Evolutionary conservation across 2,113 vertebrate genomes (phyloP).

Genomic region (Chaetodon auriga): DNA sequence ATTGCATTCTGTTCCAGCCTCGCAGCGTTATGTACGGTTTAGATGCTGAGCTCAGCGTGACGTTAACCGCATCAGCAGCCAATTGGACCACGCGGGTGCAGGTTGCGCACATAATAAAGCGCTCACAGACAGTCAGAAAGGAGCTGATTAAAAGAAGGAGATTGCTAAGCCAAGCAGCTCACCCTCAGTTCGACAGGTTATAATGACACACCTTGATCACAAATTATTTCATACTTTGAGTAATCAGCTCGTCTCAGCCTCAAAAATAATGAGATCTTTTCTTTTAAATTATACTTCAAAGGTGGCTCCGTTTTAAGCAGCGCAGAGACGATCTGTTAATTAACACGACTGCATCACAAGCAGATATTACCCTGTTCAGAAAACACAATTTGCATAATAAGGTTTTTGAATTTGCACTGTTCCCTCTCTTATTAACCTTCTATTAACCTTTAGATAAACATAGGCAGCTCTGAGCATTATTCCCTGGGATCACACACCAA

Average conservation of each 20-base stretch:
- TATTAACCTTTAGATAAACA: conserved; percentile 85
- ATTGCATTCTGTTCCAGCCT: conserved; percentile 18
- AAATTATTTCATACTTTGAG: conserved; percentile 33
- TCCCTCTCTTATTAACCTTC: conserved; percentile 83
- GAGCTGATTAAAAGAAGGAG: conserved; percentile 32
- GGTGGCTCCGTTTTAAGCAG: conserved; percentile 29
- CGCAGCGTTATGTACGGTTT: background rate
- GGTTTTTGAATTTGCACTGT: conserved; percentile 71
- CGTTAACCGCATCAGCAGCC: conserved; percentile 47
- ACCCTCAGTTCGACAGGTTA: conserved; percentile 34
- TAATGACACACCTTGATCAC: conserved; percentile 56
- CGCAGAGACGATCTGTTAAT: conserved; percentile 62
- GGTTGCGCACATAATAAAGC: conserved; percentile 36
- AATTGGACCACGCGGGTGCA: conserved; percentile 43
- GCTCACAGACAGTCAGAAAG: conserved; percentile 9
- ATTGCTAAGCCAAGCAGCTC: conserved; percentile 4
- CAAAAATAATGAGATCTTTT: conserved; percentile 52
- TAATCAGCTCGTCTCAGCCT: conserved; percentile 42
- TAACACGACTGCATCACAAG: conserved; percentile 56
- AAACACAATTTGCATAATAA: conserved; percentile 80
- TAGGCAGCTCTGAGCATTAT: conserved; percentile 68
- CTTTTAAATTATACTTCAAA: conserved; percentile 58
- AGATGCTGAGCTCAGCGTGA: conserved; percentile 62
- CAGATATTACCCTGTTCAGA: conserved; percentile 54
- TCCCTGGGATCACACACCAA: conserved; percentile 63